These are phyloP conservation scores for Plebejus argus DNA, from an alignment of 2,888 invertebrate genomes.

Conservation along the genomic window DNA sequence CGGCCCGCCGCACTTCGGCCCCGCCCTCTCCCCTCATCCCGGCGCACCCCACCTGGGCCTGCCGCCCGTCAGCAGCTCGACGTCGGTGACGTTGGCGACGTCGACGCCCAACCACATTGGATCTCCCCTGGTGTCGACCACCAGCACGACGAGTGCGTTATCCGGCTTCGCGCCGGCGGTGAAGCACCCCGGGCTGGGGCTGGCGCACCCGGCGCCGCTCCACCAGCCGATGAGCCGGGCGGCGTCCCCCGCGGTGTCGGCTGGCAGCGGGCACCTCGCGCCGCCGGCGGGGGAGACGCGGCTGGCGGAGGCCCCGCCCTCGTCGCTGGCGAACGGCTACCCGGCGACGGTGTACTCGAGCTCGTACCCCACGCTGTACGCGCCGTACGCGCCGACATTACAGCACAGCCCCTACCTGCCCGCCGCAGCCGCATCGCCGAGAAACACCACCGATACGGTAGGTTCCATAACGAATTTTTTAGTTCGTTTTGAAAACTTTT, in stretches of 20 bases:
- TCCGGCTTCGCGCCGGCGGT: slow-evolving; percentile 63
- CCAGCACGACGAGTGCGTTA: slow-evolving; percentile 58
- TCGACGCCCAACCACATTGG: slow-evolving; percentile 61
- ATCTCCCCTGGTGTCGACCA: slow-evolving; percentile 55
- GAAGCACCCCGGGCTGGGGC: slow-evolving; percentile 63
- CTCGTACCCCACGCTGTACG: slow-evolving; percentile 85
- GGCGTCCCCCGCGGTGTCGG: slow-evolving; percentile 53
- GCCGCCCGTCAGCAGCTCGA: slow-evolving; percentile 57
- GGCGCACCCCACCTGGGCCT: slow-evolving; percentile 63
- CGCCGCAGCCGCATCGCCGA: slow-evolving; percentile 82
- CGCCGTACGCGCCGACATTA: slow-evolving; percentile 87
- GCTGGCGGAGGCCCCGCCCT: slow-evolving; percentile 72
- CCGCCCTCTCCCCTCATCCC: slow-evolving; percentile 67
- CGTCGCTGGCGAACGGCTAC: slow-evolving; percentile 83
- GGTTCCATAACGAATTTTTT: slow-evolving; percentile 40
- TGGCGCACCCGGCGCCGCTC: slow-evolving; percentile 58
- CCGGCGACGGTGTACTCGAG: slow-evolving; percentile 86
- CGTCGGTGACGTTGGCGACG: slow-evolving; percentile 56
- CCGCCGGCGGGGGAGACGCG: slow-evolving; percentile 63
- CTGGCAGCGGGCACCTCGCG: slow-evolving; percentile 58
- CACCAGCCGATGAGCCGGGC: slow-evolving; percentile 61
- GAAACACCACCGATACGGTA: slow-evolving; percentile 81
- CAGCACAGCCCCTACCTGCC: slow-evolving; percentile 88
- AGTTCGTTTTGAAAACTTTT: too few relatives aligned
- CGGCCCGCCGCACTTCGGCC: slow-evolving; percentile 65